Evolutionary conservation across 92 coral and sea anemone species (phyloP).

Genomic region (Heliopora coerulea): DNA sequence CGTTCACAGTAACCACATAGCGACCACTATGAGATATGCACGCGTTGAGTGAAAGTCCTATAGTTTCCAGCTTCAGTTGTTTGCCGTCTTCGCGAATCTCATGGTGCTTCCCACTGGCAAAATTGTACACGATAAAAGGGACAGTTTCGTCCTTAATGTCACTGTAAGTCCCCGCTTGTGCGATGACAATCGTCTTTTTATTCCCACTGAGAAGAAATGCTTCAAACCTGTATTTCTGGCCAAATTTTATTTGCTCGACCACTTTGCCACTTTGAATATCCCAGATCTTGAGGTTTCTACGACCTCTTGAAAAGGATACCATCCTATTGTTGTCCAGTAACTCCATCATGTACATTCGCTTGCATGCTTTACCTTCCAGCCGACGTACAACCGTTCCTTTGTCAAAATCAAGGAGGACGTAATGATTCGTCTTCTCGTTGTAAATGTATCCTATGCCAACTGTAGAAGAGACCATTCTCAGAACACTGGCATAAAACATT

Average conservation of each 20-base stretch:
- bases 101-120: conserved; percentile 30
- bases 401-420: conserved; percentile 72
- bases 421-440: conserved; percentile 73
- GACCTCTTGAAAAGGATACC: conserved; percentile 83
- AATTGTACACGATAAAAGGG: conserved; percentile 32
- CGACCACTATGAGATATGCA: conserved; percentile 67
- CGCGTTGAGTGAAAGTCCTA: conserved; percentile 23
- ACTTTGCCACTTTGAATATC: conserved; percentile 75
- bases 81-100: conserved; percentile 30
- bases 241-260: conserved; percentile 66
- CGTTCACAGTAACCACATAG: conserved; percentile 54
- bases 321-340: conserved; percentile 67
- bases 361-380: conserved; percentile 86
- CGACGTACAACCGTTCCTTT: conserved; percentile 73
- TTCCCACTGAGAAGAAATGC: conserved; percentile 76
- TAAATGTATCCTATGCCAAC: conserved; percentile 76
- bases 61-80: conserved; percentile 33
- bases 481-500: conserved; percentile 62
- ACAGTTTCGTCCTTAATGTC: conserved; percentile 32
- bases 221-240: conserved; percentile 71
- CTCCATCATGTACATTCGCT: conserved; percentile 86
- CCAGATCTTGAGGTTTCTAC: conserved; percentile 90
- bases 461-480: conserved; percentile 70
- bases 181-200: conserved; percentile 45
- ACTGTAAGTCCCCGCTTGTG: conserved; percentile 29